phyloP scores from a whole-genome alignment of 1,140 invertebrate genomes.

The Bombus confusus region DNA sequence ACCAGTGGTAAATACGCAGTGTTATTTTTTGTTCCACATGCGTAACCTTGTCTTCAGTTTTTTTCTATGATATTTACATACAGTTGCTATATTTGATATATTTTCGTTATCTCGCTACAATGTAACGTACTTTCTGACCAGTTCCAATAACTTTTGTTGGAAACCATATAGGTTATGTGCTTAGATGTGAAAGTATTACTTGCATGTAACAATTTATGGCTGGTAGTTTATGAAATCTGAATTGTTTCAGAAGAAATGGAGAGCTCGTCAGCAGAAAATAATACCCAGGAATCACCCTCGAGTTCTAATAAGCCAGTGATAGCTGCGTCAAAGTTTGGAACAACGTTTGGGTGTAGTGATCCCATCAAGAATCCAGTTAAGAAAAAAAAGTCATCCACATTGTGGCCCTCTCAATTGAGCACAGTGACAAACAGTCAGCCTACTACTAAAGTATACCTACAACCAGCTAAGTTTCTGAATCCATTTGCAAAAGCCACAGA shows the following conservation, averaged over 20 bases:
- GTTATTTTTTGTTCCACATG: conserved; percentile 44
- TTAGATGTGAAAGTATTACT: not conserved
- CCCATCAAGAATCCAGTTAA: conserved; percentile 57
- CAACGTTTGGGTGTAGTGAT: conserved; percentile 69
- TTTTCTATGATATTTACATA: not conserved
- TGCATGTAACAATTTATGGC: not conserved
- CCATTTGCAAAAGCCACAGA: conserved; percentile 73
- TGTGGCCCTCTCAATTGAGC: conserved; percentile 76
- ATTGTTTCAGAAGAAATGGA: conserved; percentile 64
- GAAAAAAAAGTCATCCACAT: conserved; percentile 70
- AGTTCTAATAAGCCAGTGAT: conserved; percentile 60
- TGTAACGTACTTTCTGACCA: not conserved
- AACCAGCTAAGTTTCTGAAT: conserved; percentile 76
- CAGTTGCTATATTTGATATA: not conserved
- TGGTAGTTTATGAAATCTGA: not conserved
- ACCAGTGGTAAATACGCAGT: conserved; percentile 67
- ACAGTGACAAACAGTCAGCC: conserved; percentile 66
- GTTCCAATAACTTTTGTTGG: not conserved
- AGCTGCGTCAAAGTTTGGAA: conserved; percentile 72
- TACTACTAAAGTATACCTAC: conserved; percentile 64
- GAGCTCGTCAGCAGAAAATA: conserved; percentile 62
- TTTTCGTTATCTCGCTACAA: accelerated
- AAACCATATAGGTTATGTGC: not conserved
- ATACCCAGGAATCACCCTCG: conserved; percentile 60
- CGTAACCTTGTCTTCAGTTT: not conserved